phyloP scores from a whole-genome alignment of 2,797 vertebrate species.

The Chelon auratus region DNA sequence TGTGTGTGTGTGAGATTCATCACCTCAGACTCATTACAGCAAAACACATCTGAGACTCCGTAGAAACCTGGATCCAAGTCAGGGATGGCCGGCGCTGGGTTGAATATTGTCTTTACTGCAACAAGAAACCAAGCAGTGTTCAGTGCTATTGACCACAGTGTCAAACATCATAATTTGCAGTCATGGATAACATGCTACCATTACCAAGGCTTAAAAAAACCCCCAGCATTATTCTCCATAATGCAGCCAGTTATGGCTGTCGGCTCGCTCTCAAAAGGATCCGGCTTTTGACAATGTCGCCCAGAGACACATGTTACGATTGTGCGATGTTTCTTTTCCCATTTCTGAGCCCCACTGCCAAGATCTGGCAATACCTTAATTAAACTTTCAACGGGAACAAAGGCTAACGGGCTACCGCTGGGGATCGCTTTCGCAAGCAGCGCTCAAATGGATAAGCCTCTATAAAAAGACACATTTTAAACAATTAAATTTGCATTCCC shows the following conservation, averaged over 20 bases:
- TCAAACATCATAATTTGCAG: constrained; percentile 25
- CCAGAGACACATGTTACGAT: constrained; percentile 42
- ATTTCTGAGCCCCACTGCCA: constrained; percentile 54
- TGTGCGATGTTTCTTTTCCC: constrained; percentile 37
- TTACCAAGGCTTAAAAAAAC: constrained; percentile 17
- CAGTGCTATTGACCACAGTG: constrained; percentile 13
- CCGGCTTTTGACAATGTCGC: constrained; percentile 24
- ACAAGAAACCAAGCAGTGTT: constrained; percentile 50
- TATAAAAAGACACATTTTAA: constrained; percentile 74
- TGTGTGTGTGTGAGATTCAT: constrained; percentile 62
- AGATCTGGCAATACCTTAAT: constrained; percentile 66
- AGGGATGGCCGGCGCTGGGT: constrained; percentile 92
- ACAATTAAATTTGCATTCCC: constrained; percentile 75
- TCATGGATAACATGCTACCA: constrained; percentile 19
- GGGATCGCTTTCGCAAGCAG: constrained; percentile 63
- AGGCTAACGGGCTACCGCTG: constrained; percentile 53
- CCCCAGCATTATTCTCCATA: constrained; percentile 10
- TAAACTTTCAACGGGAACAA: constrained; percentile 71
- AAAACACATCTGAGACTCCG: constrained; percentile 91
- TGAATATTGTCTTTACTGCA: constrained; percentile 96
- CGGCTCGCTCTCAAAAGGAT: constrained; percentile 30
- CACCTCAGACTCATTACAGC: constrained; percentile 99
- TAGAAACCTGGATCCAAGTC: constrained; percentile 92
- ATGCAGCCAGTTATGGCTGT: constrained; percentile 19
- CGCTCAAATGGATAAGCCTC: constrained; percentile 69